Base-by-base conservation (phyloP, 2,888 invertebrate genomes). In the Teleiodes luculella region DNA sequence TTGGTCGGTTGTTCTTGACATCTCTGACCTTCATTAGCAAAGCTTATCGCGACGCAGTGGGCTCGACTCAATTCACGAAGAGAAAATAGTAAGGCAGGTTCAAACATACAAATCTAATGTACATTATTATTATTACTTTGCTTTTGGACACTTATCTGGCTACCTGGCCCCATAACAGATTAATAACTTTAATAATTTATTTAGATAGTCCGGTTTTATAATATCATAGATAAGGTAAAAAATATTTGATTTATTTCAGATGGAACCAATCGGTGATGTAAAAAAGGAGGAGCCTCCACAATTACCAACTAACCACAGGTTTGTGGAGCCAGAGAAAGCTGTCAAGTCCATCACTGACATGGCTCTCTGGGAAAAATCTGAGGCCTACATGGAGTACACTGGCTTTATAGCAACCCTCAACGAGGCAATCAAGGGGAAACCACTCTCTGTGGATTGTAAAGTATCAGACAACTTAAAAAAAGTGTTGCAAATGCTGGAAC, bases 381-480 rank as follows among this genome's bases (percentile, higher is more conserved):
- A 95, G 74, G 96, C 96, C 2, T 96, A 96, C 78, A 93, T 93
- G 84, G 97, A 97, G 83, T 94, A 96, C 65, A 87, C 96, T 50
- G 97, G 97, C 0, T 98, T 98, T 75, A 93, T 98, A 65, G 92
- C 95, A 62, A 94, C 95, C 2, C 91, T 98, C 63, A 98, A 97
- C 83, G 94, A 96, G 69, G 94, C 96, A 7, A 93, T 97, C 10
- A 95, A 94, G 81, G 94, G 95, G 10, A 95, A 95, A 77, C 92
- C 95, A 56, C 84, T 95, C 5, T 91, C 93, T 28, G 89, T 91
- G 24, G 90, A 93, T 28, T 94, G 93, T 65, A 79, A 84, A 53
- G 80, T 92, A 60, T 95, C 95, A 39, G 83, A 90, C 13, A 90
- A 89, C 62, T 83, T 95, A 20, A 74, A 78, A 33, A 93, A 92